Conservation (phyloP, 2,797 vertebrate genomes). For the Catamblyrhynchus diadema region DNA sequence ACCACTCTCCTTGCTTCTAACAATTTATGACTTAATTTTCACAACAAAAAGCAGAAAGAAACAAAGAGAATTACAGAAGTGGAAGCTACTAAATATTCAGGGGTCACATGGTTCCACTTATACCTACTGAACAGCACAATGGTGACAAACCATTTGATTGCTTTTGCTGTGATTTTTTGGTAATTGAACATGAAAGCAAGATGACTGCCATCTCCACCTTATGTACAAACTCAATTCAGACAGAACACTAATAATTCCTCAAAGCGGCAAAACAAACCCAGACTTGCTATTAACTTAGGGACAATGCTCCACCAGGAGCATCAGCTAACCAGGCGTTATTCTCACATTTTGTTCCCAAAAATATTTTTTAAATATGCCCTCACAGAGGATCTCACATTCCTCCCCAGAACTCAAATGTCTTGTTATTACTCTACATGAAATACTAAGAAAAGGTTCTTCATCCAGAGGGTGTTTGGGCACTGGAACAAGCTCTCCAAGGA, state of each 20-base stretch:
- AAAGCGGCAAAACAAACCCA: neutral
- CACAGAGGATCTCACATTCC: neutral
- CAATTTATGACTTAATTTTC: neutral
- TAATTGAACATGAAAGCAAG: neutral
- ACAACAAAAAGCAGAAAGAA: neutral
- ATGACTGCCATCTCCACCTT: neutral
- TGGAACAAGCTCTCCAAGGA: neutral
- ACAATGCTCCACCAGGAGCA: neutral
- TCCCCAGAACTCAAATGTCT: neutral
- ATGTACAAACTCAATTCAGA: neutral
- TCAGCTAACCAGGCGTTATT: neutral
- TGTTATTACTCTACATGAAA: neutral
- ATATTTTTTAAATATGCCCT: neutral
- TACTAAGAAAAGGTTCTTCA: neutral
- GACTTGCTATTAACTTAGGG: neutral
- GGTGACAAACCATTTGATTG: neutral
- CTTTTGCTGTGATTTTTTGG: neutral
- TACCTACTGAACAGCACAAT: neutral
- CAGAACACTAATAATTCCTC: neutral
- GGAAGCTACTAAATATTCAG: neutral
- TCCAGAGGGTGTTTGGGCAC: neutral
- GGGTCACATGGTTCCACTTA: neutral
- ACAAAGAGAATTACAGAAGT: neutral
- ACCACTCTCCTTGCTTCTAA: neutral
- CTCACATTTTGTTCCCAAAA: neutral